Conservation (phyloP, 2,113 vertebrate species). For the Tricholaema leucomelas region DNA sequence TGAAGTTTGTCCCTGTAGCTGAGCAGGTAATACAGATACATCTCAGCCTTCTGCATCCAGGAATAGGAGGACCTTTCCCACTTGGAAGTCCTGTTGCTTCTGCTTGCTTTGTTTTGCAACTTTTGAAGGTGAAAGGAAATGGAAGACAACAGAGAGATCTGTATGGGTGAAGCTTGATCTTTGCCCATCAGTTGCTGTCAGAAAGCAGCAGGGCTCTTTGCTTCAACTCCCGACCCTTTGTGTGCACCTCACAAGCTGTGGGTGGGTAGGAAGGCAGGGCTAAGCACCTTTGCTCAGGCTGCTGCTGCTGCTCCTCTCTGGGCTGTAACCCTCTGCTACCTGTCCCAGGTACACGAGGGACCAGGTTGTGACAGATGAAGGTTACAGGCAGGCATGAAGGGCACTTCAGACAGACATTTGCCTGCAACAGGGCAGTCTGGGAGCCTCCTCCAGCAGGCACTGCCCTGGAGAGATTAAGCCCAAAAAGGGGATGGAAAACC, state of each 20-base stretch:
- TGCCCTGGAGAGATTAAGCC: neutral
- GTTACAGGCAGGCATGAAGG: neutral
- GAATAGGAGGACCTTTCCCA: neutral
- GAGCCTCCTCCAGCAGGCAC: neutral
- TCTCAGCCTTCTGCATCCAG: neutral
- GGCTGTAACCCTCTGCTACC: neutral
- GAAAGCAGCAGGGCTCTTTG: neutral
- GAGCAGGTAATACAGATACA: neutral
- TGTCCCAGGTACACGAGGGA: neutral
- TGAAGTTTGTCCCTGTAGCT: neutral
- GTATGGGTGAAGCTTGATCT: neutral
- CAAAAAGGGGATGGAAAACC: constrained; percentile 1
- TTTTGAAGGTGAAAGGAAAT: rapidly evolving
- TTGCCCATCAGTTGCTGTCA: neutral
- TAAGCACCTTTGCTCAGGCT: neutral
- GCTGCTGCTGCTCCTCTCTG: neutral
- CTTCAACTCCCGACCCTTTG: neutral
- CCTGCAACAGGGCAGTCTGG: neutral
- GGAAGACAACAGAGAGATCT: neutral
- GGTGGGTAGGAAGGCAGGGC: neutral
- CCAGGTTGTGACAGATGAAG: neutral
- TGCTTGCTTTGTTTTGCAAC: neutral
- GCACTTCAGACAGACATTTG: neutral
- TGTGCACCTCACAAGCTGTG: too few species aligned
- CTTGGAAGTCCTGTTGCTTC: neutral